A percentile compares a stretch with the other conserved stretches of the same genome.
Conservation (phyloP, 2,797 vertebrate genomes). For the Sebastes itinus region DNA sequence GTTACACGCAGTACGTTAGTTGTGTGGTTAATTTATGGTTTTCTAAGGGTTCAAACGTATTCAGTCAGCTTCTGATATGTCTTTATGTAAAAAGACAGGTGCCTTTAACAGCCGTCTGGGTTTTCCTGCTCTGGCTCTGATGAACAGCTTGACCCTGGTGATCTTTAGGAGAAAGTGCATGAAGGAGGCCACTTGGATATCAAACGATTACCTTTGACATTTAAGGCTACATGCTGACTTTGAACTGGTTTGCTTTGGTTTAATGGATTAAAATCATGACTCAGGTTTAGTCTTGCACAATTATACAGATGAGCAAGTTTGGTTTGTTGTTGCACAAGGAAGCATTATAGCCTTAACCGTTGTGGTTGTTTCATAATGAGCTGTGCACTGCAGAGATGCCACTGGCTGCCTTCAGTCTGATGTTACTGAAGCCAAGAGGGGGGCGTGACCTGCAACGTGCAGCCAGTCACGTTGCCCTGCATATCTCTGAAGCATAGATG, state of each 20-base stretch:
- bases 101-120: not conserved
- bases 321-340: not conserved
- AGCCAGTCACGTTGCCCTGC: constrained; percentile 57
- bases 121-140: not conserved
- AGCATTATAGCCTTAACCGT: not conserved
- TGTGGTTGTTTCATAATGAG: constrained; percentile 34
- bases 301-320: not conserved
- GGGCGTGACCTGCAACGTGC: constrained; percentile 54
- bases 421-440: not conserved
- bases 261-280: not conserved
- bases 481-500: not conserved
- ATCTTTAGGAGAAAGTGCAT: constrained; percentile 48
- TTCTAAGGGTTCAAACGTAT: not conserved
- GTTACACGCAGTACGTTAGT: no score
- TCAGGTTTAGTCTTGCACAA: not conserved
- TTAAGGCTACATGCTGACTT: constrained; percentile 28
- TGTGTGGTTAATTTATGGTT: not conserved
- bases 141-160: constrained; percentile 50
- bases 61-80: not conserved
- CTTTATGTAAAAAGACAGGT: not conserved
- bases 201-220: constrained; percentile 74
- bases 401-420: not conserved
- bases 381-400: constrained; percentile 1
- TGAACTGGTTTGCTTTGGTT: rapidly evolving
- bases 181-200: not conserved